Percentiles rank a stretch among this genome's conserved stretches.
phyloP scores from a whole-genome alignment of 2,113 vertebrate genomes.

The Platichthys flesus region DNA sequence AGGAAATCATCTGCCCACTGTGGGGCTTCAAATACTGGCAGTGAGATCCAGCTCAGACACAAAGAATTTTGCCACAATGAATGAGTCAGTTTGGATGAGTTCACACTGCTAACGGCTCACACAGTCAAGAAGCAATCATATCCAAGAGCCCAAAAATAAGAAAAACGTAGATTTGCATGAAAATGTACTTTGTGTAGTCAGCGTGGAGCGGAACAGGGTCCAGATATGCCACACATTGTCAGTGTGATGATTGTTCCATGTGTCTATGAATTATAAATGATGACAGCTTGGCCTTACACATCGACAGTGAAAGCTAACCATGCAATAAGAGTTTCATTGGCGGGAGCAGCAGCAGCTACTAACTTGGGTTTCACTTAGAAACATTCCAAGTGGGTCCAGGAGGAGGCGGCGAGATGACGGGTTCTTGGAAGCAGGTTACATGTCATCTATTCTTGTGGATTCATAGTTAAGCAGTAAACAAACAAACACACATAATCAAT shows the following conservation, averaged over 20 bases:
- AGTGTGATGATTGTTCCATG: constrained; percentile 18
- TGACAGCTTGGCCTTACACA: constrained; percentile 18
- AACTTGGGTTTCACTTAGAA: constrained; percentile 15
- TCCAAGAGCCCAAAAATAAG: not conserved
- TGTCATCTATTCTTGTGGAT: not conserved
- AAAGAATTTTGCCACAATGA: constrained; percentile 69
- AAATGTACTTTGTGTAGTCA: constrained; percentile 28
- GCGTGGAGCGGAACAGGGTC: not conserved
- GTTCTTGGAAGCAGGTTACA: constrained; percentile 19
- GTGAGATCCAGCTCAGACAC: constrained; percentile 68
- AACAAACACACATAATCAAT: not conserved
- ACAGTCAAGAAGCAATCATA: constrained; percentile 36
- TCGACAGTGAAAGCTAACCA: not conserved
- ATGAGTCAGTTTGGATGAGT: constrained; percentile 65
- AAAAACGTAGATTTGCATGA: constrained; percentile 42
- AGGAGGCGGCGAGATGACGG: constrained; percentile 17
- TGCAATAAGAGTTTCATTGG: constrained; percentile 12
- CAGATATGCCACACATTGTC: constrained; percentile 12
- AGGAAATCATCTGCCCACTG: constrained; percentile 78
- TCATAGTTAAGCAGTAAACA: not conserved
- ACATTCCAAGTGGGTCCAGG: constrained; percentile 11
- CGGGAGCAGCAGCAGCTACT: not conserved
- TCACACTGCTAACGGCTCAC: constrained; percentile 46
- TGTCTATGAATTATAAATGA: constrained; percentile 37
- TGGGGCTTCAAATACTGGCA: constrained; percentile 75